phyloP scores from a whole-genome alignment of 2,797 vertebrate species.

The Podargus strigoides region DNA sequence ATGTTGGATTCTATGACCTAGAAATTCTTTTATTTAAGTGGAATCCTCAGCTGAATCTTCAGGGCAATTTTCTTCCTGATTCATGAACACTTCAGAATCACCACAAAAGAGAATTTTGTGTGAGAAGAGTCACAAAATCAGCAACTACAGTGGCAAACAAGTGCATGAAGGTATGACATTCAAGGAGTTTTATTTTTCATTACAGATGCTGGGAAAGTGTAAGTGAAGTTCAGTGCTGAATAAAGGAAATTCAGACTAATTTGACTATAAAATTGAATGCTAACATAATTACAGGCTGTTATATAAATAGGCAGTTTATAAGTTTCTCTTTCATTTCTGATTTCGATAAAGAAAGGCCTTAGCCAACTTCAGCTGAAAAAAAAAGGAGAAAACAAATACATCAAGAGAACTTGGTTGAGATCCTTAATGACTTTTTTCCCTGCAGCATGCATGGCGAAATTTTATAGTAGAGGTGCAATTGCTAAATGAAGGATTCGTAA shows the following conservation, averaged over 20 bases:
- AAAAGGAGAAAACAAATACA: background rate
- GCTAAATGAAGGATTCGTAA: background rate
- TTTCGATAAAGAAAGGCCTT: background rate
- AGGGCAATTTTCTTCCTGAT: background rate
- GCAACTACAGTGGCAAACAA: background rate
- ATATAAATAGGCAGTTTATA: background rate
- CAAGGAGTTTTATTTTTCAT: background rate
- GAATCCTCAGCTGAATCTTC: background rate
- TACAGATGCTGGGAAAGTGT: background rate
- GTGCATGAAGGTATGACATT: background rate
- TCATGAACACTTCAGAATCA: background rate
- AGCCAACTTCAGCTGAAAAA: background rate
- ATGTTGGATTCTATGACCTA: background rate
- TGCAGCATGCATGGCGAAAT: background rate
- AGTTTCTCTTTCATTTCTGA: background rate
- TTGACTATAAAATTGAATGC: background rate
- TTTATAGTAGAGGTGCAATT: background rate
- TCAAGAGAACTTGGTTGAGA: background rate
- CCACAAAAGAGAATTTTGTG: background rate
- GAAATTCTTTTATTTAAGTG: background rate
- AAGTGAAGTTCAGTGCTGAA: background rate
- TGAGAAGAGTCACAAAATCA: background rate
- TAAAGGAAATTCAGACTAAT: background rate
- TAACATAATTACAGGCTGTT: background rate
- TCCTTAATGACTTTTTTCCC: background rate